phyloP scores from a whole-genome alignment of 2,797 vertebrate species.

The Petrocephalus schoutedeni region DNA sequence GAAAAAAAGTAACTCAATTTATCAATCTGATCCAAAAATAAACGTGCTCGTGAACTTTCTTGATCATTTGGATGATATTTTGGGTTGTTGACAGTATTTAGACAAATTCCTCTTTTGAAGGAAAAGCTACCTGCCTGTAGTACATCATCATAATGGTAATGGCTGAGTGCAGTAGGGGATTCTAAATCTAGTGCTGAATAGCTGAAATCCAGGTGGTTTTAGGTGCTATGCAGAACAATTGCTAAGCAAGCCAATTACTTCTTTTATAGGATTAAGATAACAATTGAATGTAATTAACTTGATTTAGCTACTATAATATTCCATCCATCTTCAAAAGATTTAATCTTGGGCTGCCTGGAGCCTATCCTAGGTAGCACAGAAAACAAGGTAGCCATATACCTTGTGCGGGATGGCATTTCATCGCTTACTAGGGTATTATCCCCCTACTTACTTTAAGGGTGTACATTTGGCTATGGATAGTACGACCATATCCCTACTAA shows the following conservation, averaged over 20 bases:
- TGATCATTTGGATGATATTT: background rate
- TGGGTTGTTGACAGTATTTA: conserved; percentile 5
- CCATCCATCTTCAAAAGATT: background rate
- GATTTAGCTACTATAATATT: background rate
- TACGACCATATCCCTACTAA: background rate
- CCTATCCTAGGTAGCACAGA: background rate
- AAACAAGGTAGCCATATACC: background rate
- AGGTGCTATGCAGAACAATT: background rate
- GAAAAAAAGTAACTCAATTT: background rate
- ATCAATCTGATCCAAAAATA: conserved; percentile 15
- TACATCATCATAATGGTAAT: background rate
- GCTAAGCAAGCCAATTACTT: background rate
- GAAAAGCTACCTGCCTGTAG: background rate
- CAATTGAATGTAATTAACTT: background rate
- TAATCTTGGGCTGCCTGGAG: background rate
- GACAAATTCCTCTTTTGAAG: background rate
- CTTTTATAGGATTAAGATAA: background rate
- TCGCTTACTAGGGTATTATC: background rate
- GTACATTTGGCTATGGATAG: background rate
- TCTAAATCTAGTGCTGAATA: conserved; percentile 3
- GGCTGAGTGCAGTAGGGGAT: background rate
- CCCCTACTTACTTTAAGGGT: background rate
- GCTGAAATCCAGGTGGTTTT: background rate
- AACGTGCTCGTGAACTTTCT: background rate
- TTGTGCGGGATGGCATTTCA: background rate